Conservation (phyloP, 2,113 vertebrate species). For the Athene noctua region DNA sequence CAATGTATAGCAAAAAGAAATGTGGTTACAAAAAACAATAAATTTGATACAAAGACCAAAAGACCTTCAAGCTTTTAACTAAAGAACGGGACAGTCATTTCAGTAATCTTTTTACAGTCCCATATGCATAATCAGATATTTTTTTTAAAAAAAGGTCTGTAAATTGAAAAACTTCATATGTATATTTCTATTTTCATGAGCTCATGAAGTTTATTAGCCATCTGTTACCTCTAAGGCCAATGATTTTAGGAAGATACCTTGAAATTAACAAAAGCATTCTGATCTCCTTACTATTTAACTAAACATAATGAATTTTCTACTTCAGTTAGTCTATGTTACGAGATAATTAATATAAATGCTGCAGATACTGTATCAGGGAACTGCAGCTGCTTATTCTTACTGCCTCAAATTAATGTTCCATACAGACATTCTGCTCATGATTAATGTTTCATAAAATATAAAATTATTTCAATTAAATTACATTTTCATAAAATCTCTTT, state of each 20-base stretch:
- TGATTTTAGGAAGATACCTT: constrained; percentile 6
- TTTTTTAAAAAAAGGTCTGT: background rate
- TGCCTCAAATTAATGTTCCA: constrained; percentile 71
- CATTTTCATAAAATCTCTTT: constrained; percentile 53
- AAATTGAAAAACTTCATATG: background rate
- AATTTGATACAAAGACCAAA: background rate
- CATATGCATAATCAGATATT: background rate
- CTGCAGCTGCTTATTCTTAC: constrained; percentile 65
- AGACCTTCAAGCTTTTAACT: background rate
- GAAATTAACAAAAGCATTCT: constrained; percentile 57
- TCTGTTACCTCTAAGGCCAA: background rate
- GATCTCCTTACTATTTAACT: constrained; percentile 57
- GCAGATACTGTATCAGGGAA: constrained; percentile 57
- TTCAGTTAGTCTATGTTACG: constrained; percentile 50
- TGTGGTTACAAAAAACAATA: background rate
- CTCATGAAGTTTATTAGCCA: background rate
- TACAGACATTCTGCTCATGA: constrained; percentile 52
- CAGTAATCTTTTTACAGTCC: background rate
- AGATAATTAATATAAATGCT: constrained; percentile 75
- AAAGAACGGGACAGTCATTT: background rate
- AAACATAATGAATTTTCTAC: constrained; percentile 70
- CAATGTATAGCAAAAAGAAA: background rate
- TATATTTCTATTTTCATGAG: background rate
- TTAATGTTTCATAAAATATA: constrained; percentile 68
- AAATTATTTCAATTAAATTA: constrained; percentile 64